These are phyloP conservation scores for Platorchestia sp. DNA, from an alignment of 1,140 invertebrate genomes.

Conservation along the genomic window DNA sequence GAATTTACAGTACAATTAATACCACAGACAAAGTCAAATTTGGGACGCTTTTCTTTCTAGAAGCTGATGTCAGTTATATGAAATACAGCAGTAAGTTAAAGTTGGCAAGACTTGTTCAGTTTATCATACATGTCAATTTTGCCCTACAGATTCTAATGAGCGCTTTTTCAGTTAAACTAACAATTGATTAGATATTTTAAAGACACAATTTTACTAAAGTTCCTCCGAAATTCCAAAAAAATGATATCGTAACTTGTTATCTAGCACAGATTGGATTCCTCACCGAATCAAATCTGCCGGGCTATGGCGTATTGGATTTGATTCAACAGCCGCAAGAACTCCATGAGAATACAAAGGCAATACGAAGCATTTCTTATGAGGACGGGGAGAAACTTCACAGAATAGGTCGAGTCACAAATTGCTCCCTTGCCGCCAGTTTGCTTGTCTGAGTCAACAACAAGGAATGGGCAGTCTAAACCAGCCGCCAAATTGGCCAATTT, in stretches of 20 bases:
- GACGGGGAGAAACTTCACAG: neutral
- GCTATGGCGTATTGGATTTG: neutral
- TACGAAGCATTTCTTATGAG: neutral
- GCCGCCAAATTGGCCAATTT: too few relatives aligned
- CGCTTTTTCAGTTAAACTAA: neutral
- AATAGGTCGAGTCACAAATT: neutral
- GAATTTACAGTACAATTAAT: neutral
- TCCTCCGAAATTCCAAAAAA: neutral
- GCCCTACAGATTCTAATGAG: neutral
- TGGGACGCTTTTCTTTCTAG: neutral
- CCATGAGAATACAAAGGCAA: neutral
- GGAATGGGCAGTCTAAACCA: neutral
- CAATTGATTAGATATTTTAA: neutral
- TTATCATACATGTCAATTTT: neutral
- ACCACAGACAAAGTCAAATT: neutral
- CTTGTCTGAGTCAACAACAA: neutral
- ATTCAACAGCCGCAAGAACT: neutral
- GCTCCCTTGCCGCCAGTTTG: neutral
- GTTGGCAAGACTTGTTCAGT: neutral
- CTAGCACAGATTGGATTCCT: neutral
- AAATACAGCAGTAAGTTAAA: neutral
- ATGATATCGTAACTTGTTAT: neutral
- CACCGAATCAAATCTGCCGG: neutral
- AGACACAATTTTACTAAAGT: neutral
- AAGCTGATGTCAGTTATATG: neutral